These are phyloP conservation scores for Sesia apiformis DNA, from an alignment of 2,888 invertebrate genomes.

Conservation along the genomic window DNA sequence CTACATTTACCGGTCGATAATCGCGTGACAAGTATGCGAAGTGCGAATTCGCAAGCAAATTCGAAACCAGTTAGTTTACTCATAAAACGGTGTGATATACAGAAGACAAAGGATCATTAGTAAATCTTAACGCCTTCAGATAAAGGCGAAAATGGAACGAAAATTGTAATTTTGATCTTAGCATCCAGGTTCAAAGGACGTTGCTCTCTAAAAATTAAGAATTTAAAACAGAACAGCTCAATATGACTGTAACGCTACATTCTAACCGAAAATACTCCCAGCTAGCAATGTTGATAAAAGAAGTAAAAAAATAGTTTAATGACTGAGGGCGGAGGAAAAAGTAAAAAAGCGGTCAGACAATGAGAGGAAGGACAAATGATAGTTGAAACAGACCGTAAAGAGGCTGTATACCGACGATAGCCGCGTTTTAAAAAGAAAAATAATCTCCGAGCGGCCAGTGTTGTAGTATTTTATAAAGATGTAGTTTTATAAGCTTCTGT, in stretches of 20 bases:
- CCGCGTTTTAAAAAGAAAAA: conserved; percentile 1
- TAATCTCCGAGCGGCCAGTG: not conserved
- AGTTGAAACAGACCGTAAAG: conserved; percentile 30
- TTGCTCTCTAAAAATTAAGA: too few species aligned
- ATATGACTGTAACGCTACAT: too few species aligned
- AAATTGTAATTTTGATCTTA: too few species aligned
- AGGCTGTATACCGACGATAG: conserved; percentile 3
- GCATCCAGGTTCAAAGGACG: too few species aligned
- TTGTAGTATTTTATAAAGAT: not conserved
- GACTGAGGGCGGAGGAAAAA: conserved; percentile 16
- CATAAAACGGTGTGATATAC: not conserved
- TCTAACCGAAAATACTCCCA: too few species aligned
- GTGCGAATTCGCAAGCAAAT: not conserved
- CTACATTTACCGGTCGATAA: not conserved
- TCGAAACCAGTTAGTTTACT: not conserved
- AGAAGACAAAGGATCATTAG: not conserved
- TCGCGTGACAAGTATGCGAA: too few species aligned
- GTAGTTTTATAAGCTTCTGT: too few species aligned
- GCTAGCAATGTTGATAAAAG: conserved; percentile 6
- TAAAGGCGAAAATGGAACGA: too few species aligned
- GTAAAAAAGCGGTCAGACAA: conserved; percentile 21
- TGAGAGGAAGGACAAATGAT: conserved; percentile 26
- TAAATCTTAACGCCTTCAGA: too few species aligned
- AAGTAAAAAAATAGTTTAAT: conserved; percentile 10
- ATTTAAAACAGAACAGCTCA: too few species aligned